Evolutionary conservation across 2,113 vertebrate species (phyloP).

Genomic region (Nestor notabilis): DNA sequence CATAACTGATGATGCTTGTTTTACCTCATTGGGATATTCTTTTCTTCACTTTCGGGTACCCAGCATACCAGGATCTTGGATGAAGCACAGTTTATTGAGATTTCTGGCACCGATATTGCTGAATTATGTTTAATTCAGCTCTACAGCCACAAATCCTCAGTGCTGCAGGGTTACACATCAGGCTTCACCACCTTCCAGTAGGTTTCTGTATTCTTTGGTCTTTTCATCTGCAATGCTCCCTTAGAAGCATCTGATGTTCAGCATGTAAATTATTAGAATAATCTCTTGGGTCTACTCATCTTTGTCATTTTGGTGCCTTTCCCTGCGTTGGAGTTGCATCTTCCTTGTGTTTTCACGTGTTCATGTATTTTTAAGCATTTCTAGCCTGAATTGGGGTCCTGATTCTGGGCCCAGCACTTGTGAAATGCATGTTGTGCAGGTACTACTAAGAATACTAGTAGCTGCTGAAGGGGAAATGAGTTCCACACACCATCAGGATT

Average conservation of each 20-base stretch:
- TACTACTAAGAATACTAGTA: neutral
- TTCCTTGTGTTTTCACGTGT: neutral
- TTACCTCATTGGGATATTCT: neutral
- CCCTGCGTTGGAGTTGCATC: neutral
- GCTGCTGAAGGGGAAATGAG: neutral
- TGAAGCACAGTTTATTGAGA: conserved; percentile 19
- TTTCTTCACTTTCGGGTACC: neutral
- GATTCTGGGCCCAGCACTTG: neutral
- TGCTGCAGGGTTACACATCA: neutral
- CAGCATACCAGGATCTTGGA: conserved; percentile 32
- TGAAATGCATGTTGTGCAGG: rapidly evolving
- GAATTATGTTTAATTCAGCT: conserved; percentile 33
- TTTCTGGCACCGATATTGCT: neutral
- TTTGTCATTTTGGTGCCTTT: neutral
- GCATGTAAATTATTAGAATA: neutral
- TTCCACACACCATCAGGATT: neutral
- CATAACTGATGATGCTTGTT: neutral
- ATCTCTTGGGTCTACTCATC: neutral
- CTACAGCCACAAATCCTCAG: neutral
- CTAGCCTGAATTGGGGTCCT: neutral
- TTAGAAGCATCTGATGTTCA: neutral
- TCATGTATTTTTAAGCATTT: neutral
- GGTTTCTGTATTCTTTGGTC: neutral
- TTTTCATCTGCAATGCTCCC: neutral
- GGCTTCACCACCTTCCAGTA: neutral